Evolutionary conservation across 2,888 invertebrate genomes (phyloP), one percentile per base, ranked within the genome.

Genomic region (Conistra vaccinii): DNA sequence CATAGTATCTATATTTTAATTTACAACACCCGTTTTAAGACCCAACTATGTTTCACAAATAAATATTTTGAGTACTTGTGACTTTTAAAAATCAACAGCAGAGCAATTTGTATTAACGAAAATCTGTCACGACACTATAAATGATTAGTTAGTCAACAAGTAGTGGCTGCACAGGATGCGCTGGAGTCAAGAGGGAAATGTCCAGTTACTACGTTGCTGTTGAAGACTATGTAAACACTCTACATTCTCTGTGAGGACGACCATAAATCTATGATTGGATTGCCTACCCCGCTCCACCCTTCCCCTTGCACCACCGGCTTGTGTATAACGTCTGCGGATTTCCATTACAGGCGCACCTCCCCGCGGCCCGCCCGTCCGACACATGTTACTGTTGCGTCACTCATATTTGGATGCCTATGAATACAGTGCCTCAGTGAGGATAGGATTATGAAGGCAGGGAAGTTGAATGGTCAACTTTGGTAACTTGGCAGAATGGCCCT

Each of bases 341-440:
- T 94, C 94, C 94, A 95, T 94, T 93, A 94, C 90, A 90, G 86
- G 89, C 88, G 87, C 83, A 84, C 90, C 91, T 85, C 89, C 87
- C 91, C 87, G 75, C 86, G 87, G 75, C 82, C 89, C 88, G 61
- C 84, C 88, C 88, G 77, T 67, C 76, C 78, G 77, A 82, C 86
- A 83, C 87, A 86, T 84, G 85, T 82, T 86, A 80, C 81, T 80
- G 78, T 80, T 76, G 74, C 84, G 71, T 78, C 76, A 81, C 75
- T 78, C 71, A 78, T 75, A 79, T 76, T 78, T 77, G 57, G 63
- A 79, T 77, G 80, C 81, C 81, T 74, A 76, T 83, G 81, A 76
- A 76, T 76, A 65, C 39, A 60, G 29, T 60, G 67, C 83, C 73
- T 86, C 86, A 35, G 57, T 65, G 80, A 80, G 58, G 81, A 70